Conservation (phyloP, 2,888 invertebrate genomes). For the Hemistola chrysoprasaria region DNA sequence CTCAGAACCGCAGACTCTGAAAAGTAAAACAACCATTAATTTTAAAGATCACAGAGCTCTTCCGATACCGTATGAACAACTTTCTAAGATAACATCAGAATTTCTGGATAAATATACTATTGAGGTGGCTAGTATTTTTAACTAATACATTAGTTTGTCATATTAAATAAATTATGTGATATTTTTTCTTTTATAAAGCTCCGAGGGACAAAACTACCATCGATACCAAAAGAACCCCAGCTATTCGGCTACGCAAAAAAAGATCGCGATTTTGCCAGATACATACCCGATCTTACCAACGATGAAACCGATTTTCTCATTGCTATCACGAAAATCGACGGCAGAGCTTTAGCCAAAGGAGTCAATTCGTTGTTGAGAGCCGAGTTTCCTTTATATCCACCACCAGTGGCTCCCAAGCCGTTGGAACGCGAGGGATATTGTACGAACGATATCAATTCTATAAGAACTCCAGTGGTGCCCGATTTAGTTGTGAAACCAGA, state of each 20-base stretch:
- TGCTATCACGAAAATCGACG: conserved; percentile 60
- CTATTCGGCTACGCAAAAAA: conserved; percentile 56
- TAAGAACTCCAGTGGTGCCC: conserved; percentile 40
- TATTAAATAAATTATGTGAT: no score
- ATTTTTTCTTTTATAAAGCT: conserved; percentile 42
- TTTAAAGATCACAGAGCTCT: conserved; percentile 55
- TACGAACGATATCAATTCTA: conserved; percentile 65
- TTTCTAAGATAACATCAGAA: conserved; percentile 34
- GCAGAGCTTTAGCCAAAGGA: conserved; percentile 45
- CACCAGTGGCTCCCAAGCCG: conserved; percentile 28
- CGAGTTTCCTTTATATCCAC: conserved; percentile 62
- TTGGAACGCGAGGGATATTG: conserved; percentile 50
- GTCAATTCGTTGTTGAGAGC: conserved; percentile 49
- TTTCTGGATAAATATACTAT: conserved; percentile 54
- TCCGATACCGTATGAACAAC: conserved; percentile 34
- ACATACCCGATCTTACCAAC: conserved; percentile 22
- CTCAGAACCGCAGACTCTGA: conserved; percentile 39
- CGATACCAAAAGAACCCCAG: conserved; percentile 20
- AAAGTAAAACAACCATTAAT: conserved; percentile 29
- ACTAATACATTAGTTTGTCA: no score
- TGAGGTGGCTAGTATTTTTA: no score
- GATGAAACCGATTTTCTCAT: conserved; percentile 51
- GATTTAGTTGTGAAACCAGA: conserved; percentile 45
- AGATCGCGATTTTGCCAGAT: conserved; percentile 43
- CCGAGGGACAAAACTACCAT: conserved; percentile 42